A percentile compares a stretch with the other conserved stretches of the same genome.
Conservation (phyloP, 92 coral and sea anemone genomes). For the Phenganax subtilis region DNA sequence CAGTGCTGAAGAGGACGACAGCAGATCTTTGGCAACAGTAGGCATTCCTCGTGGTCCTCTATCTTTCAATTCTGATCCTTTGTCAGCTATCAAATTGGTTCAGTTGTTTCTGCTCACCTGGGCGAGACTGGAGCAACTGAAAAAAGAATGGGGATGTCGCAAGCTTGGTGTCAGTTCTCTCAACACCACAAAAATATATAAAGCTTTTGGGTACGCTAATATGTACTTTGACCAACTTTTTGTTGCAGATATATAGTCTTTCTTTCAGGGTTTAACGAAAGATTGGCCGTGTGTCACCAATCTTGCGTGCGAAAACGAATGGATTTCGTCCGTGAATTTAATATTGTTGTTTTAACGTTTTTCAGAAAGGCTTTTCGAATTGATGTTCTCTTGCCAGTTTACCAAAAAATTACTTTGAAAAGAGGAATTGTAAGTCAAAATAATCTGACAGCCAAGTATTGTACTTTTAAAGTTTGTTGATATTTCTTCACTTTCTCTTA, state of each 20-base stretch:
- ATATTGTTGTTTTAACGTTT: background rate
- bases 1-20: background rate
- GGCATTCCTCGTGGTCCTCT: constrained; percentile 85
- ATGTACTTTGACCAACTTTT: background rate
- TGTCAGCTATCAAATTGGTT: constrained; percentile 77
- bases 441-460: background rate
- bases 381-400: constrained; percentile 86
- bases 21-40: constrained; percentile 1
- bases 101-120: constrained; percentile 81
- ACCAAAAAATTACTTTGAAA: constrained; percentile 85
- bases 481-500: constrained; percentile 7
- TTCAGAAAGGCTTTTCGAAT: constrained; percentile 83
- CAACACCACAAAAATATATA: constrained; percentile 74
- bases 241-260: background rate
- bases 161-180: constrained; percentile 76
- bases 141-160: constrained; percentile 90
- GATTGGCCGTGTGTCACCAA: too few species aligned
- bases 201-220: constrained; percentile 64
- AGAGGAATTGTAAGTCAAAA: constrained; percentile 67
- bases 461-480: background rate
- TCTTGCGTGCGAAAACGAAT: too few species aligned
- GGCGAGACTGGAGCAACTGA: constrained; percentile 77
- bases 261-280: too few species aligned
- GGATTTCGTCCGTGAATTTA: too few species aligned
- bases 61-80: constrained; percentile 82